Evolutionary conservation across 2,888 invertebrate genomes (phyloP), one percentile per base, ranked within the genome.

Genomic region (Leptopilina drosophilae): DNA sequence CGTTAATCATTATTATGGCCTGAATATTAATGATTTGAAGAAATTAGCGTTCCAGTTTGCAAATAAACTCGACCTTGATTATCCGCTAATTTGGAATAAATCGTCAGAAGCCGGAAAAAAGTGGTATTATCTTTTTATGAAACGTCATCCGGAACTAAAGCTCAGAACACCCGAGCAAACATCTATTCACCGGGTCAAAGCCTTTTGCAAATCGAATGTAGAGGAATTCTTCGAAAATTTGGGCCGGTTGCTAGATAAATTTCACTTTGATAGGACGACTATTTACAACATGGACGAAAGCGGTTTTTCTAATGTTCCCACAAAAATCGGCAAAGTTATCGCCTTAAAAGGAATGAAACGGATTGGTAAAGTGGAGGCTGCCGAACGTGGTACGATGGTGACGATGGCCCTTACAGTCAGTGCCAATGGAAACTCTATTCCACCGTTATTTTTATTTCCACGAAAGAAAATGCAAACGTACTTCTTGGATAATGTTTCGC

Each of bases 201-300:
- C 20, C 20, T 20, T 20, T 20, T 20, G 20, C 20, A 20, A 20
- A 20, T 20, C 20, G 1, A 20, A 20, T 20, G 20, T 20, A 20
- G 20, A 20, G 20, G 20, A 20, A 20, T 20, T 20, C 20, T 76
- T 15, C 15, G 9, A n/a, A 62, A 15, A 20, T 62, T 64, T 20
- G 33, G 5, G 0, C 15, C 3, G 20, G 46, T 77, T 77, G 42
- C 12, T 40, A 49, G 42, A 64, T 62, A 5, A 75, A 6, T 7
- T 20, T 15, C 56, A 75, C 26, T 75, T 75, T 11, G 75, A 75
- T 14, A 15, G 14, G 2, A 26, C 75, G 15, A 6, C 76, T n/a
- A 76, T 80, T 15, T 80, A 78, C 76, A 78, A 78, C 53, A 80
- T 80, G 78, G 78, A 80, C 40, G 77, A 80, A 26, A 14, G 64